Base-by-base conservation (phyloP, 2,797 vertebrate genomes). In the Sciurus carolinensis region DNA sequence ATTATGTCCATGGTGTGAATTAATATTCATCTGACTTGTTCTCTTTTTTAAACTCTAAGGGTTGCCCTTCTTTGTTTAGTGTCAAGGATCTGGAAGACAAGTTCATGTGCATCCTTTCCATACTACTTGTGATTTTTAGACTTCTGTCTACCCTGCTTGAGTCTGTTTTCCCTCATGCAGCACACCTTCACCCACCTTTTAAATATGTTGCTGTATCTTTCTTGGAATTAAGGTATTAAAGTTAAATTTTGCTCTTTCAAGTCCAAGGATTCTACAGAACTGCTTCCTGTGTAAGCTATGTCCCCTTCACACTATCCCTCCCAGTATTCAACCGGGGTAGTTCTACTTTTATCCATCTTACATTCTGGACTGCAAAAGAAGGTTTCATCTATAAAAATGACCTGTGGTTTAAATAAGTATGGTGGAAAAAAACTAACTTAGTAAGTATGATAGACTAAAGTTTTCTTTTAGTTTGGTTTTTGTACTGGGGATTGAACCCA, bases 81-180 rank as follows among this genome's bases (percentile, higher is more conserved):
- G 59, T 2, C 39, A 66, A 90, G 33, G 50, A 81, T 57, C n/a
- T 28, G 7, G n/a, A 82, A 91, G 57, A 42, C 14, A 87, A 79
- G 28, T 72, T 82, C 50, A 75, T 5, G 5, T 50, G 64, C 71
- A 6, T n/a, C 11, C 66, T 90, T 44, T 47, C 90, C 36, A 50
- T 18, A 66, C 33, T 22, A 50, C 2, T n/a, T 81, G 66, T 39
- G 18, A 81, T 47, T 77, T 82, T 85, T 64, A 42, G 20, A 64
- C 15, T 94, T 95, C 26, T 85, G 71, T n/a, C 85, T 90, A 26
- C 26, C 18, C 66, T 92, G 47, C 42, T 87, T 91, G 1, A 52
- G 33, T 79, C 64, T 94, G 57, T 83, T 54, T 91, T 72, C 77
- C 54, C 54, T 88, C 0, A 0, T 50, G 88, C 0, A 72, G 47